Conservation (phyloP, 2,113 vertebrate genomes). For the Nasalis larvatus region DNA sequence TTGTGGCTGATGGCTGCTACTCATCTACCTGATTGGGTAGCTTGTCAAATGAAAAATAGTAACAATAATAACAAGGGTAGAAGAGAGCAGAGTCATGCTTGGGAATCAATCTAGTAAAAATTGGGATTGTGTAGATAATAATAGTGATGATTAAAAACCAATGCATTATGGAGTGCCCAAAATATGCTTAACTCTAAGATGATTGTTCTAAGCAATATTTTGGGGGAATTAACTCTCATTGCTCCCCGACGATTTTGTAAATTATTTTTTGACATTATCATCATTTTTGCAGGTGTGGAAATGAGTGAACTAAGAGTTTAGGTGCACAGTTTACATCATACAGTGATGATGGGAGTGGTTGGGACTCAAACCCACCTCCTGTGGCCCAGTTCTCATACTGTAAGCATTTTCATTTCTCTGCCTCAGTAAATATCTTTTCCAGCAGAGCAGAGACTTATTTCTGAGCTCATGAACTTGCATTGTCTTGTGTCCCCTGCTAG, state of each 20-base stretch:
- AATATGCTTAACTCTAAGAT: accelerated
- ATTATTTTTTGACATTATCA: too few species aligned
- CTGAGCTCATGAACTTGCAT: too few species aligned
- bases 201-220: accelerated
- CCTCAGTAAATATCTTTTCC: accelerated
- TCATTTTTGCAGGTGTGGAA: background rate
- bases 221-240: accelerated
- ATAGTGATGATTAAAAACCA: accelerated
- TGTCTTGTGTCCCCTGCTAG: background rate
- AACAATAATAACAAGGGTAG: accelerated
- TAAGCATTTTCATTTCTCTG: accelerated
- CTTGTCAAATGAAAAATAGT: background rate
- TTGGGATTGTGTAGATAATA: accelerated
- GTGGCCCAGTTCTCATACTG: background rate
- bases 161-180: accelerated
- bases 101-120: accelerated
- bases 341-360: background rate
- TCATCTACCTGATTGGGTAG: background rate
- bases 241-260: accelerated
- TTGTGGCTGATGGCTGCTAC: background rate
- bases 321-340: background rate
- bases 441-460: background rate
- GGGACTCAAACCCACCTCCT: accelerated
- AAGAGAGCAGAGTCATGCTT: too few species aligned
- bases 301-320: too few species aligned